phyloP scores from a whole-genome alignment of 2,113 vertebrate species.

The Hemiscyllium ocellatum region DNA sequence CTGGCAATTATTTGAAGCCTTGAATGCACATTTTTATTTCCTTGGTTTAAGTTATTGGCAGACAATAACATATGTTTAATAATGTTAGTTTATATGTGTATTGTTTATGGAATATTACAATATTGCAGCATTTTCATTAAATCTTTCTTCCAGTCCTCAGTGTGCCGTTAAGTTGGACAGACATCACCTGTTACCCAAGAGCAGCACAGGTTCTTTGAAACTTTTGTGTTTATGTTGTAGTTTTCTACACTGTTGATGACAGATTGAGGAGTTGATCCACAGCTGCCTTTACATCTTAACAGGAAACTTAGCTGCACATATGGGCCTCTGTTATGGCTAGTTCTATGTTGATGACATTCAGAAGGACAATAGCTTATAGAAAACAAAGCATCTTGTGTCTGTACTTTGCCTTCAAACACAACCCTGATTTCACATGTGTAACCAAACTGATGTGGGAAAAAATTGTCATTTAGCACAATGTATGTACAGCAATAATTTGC shows the following conservation, averaged over 20 bases:
- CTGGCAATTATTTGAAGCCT: neutral
- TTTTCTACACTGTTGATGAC: neutral
- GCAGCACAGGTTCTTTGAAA: neutral
- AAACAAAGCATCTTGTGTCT: neutral
- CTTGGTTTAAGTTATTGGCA: neutral
- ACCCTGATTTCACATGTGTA: neutral
- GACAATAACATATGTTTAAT: neutral
- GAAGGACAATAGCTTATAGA: neutral
- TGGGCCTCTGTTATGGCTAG: neutral
- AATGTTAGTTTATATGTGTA: neutral
- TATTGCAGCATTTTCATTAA: neutral
- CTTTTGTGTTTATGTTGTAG: neutral
- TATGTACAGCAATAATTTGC: neutral
- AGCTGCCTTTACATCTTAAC: neutral
- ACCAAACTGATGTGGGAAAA: neutral
- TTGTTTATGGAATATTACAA: neutral
- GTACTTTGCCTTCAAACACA: neutral
- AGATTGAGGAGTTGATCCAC: conserved; percentile 9
- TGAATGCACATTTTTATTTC: neutral
- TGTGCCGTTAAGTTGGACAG: neutral
- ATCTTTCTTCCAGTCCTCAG: neutral
- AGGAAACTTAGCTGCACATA: neutral
- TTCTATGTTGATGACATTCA: neutral
- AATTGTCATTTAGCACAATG: neutral
- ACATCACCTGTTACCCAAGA: neutral